Percentiles rank a stretch among this genome's conserved stretches.
These are phyloP conservation scores for Coptotermes formosanus DNA, from an alignment of 1,140 invertebrate species.

Conservation along the genomic window DNA sequence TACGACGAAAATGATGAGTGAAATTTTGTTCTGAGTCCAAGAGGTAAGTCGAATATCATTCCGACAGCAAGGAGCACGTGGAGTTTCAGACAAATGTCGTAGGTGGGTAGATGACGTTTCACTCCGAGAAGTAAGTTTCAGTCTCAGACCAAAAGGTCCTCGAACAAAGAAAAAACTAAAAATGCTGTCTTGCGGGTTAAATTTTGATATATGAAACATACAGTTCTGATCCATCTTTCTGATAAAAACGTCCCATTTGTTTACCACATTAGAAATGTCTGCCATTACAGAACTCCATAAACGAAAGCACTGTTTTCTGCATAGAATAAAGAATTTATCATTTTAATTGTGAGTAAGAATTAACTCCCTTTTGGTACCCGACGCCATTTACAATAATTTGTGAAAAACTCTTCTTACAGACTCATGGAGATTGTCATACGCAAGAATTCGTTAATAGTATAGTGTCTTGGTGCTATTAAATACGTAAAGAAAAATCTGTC, in stretches of 20 bases:
- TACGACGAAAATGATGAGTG: too few species aligned
- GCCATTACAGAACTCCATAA: neutral
- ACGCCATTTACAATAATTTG: too few species aligned
- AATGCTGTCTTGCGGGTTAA: too few species aligned
- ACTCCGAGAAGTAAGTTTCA: too few species aligned
- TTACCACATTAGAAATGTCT: neutral
- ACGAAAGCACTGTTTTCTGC: neutral
- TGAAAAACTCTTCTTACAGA: too few species aligned
- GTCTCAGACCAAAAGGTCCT: too few species aligned
- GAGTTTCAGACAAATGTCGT: too few species aligned
- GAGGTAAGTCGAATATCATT: too few species aligned
- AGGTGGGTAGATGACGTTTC: too few species aligned
- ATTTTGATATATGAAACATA: neutral
- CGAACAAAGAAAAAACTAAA: too few species aligned
- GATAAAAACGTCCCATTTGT: neutral
- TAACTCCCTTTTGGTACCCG: neutral
- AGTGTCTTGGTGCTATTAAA: neutral
- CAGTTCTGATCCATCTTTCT: neutral
- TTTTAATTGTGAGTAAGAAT: neutral
- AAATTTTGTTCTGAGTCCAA: too few species aligned
- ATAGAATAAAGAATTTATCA: neutral
- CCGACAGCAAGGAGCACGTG: too few species aligned
- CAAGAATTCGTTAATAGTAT: neutral
- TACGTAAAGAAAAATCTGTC: neutral
- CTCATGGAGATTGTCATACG: neutral